A percentile compares a stretch with the other conserved stretches of the same genome.
These are phyloP conservation scores for Salticus scenicus DNA, from an alignment of 2,888 invertebrate genomes.

Conservation along the genomic window DNA sequence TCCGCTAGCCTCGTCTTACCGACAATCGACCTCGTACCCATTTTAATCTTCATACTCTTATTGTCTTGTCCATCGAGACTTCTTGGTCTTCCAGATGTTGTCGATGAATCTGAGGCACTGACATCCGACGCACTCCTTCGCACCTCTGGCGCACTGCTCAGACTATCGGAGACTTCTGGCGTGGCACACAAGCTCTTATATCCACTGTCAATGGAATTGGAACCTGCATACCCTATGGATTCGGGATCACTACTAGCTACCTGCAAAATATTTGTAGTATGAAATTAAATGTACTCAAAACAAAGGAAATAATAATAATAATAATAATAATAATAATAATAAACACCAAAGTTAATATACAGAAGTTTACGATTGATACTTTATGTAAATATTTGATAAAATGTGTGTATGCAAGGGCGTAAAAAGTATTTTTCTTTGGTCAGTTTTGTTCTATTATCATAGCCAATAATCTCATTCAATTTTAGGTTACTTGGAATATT, in stretches of 20 bases:
- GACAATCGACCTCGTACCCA: slow-evolving; percentile 74
- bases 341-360: too few species aligned
- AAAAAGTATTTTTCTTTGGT: too few species aligned
- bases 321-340: too few species aligned
- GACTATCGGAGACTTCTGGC: slow-evolving; percentile 73
- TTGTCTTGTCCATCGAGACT: slow-evolving; percentile 49
- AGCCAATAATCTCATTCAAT: too few species aligned
- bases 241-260: slow-evolving; percentile 73
- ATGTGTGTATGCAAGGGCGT: too few species aligned
- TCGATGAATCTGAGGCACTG: slow-evolving; percentile 59
- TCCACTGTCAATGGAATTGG: slow-evolving; percentile 75
- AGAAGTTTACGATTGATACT: too few species aligned
- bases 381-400: too few species aligned
- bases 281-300: too few species aligned
- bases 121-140: slow-evolving; percentile 62
- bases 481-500: too few species aligned
- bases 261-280: too few species aligned
- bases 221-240: slow-evolving; percentile 74
- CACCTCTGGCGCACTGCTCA: slow-evolving; percentile 72
- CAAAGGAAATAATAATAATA: too few species aligned
- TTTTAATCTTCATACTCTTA: slow-evolving; percentile 72
- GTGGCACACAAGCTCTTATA: slow-evolving; percentile 76
- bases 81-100: slow-evolving; percentile 67
- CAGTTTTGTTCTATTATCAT: too few species aligned
- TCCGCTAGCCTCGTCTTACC: slow-evolving; percentile 33